Evolutionary conservation across 2,888 invertebrate genomes (phyloP).

Genomic region (Linnaemya tessellans): DNA sequence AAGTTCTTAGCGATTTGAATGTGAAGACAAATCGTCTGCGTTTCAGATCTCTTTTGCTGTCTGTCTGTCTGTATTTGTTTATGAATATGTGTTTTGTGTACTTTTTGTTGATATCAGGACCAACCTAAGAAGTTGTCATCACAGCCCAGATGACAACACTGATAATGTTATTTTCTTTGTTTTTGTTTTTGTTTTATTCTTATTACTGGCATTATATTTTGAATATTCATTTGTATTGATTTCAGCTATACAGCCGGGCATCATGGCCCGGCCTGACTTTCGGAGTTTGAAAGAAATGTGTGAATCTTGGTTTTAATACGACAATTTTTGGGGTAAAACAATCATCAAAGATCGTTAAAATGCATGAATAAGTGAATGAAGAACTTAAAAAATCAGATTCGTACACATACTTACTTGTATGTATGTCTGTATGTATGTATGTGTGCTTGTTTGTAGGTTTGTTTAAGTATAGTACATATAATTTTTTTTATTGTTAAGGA

Average conservation of each 20-base stretch:
- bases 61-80: neutral
- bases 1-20: constrained; percentile 46
- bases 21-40: constrained; percentile 60
- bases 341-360: constrained; percentile 66
- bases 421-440: neutral
- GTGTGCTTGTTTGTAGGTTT: constrained; percentile 18
- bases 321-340: constrained; percentile 29
- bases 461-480: constrained; percentile 13
- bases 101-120: constrained; percentile 49
- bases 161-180: constrained; percentile 67
- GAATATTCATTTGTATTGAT: constrained; percentile 48
- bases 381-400: constrained; percentile 34
- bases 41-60: constrained; percentile 15
- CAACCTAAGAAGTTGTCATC: constrained; percentile 73
- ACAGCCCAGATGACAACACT: constrained; percentile 72
- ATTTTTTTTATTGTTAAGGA: constrained; percentile 34
- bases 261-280: neutral
- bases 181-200: neutral
- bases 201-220: constrained; percentile 35
- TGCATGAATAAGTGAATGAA: constrained; percentile 58
- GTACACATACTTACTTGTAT: neutral
- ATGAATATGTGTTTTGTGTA: constrained; percentile 13
- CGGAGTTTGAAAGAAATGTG: constrained; percentile 29
- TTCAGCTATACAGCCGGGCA: neutral
- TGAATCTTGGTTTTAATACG: constrained; percentile 36